A percentile compares a stretch with the other conserved stretches of the same genome.
These are phyloP conservation scores for Vireo altiloquus DNA, from an alignment of 2,113 vertebrate species.

Conservation along the genomic window DNA sequence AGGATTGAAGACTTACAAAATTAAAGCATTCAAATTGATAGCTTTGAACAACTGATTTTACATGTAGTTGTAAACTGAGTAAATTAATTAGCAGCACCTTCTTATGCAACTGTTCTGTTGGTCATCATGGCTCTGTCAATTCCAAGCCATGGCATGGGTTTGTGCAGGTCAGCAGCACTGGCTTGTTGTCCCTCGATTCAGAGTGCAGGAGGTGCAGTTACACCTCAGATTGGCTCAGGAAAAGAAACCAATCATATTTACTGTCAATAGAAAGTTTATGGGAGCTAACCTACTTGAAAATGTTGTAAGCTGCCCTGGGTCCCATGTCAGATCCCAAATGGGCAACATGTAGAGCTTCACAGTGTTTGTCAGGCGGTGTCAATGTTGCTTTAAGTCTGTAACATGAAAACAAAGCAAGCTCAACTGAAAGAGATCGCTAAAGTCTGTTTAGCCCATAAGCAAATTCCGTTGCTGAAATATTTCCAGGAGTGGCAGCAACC, in stretches of 20 bases:
- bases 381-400: conserved; percentile 76
- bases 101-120: not conserved
- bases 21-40: not conserved
- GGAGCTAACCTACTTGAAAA: not conserved
- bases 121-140: not conserved
- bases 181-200: not conserved
- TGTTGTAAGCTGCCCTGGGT: not conserved
- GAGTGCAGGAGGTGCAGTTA: not conserved
- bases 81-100: conserved; percentile 23
- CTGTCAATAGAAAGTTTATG: not conserved
- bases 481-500: conserved; percentile 76
- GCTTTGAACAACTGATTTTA: not conserved
- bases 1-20: not conserved
- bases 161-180: not conserved
- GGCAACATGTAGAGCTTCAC: conserved; percentile 46
- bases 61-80: not conserved
- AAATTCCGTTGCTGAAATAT: conserved; percentile 77
- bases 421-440: conserved; percentile 43
- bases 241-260: not conserved
- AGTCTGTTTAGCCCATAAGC: conserved; percentile 75
- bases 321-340: conserved; percentile 51
- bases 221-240: not conserved
- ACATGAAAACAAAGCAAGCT: conserved; percentile 76
- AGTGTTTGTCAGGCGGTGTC: conserved; percentile 64
- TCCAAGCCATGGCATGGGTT: not conserved